A percentile compares a stretch with the other conserved stretches of the same genome.
Evolutionary conservation across 2,113 vertebrate species (phyloP).

Genomic region (Leiothrix lutea): DNA sequence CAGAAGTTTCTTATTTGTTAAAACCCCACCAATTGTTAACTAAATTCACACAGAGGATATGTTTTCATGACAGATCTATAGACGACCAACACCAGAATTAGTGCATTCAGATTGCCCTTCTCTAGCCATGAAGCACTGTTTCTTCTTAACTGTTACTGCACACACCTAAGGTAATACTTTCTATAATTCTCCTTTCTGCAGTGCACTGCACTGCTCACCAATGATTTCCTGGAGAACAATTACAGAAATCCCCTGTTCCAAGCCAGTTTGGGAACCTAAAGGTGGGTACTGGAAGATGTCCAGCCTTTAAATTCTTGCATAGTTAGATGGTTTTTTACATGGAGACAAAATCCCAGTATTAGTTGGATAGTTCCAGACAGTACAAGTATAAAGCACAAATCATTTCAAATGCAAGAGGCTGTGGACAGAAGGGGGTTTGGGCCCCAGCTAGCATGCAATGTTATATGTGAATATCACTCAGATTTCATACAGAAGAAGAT

Average conservation of each 20-base stretch:
- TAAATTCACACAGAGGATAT: neutral
- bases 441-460: neutral
- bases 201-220: neutral
- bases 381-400: neutral
- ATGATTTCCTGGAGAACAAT: neutral
- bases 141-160: neutral
- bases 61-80: neutral
- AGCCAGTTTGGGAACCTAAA: neutral
- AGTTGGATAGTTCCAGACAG: neutral
- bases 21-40: neutral
- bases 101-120: neutral
- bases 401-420: neutral
- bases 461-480: neutral
- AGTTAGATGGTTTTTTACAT: neutral
- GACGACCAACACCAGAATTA: neutral
- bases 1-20: neutral
- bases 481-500: conserved; percentile 11
- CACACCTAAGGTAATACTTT: neutral
- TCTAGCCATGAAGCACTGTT: neutral
- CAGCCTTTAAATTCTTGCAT: neutral
- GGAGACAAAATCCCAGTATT: neutral
- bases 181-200: neutral
- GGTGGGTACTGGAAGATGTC: neutral
- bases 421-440: neutral
- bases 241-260: neutral